Conservation (phyloP, 2,888 invertebrate genomes). For the Eristalis tenax region DNA sequence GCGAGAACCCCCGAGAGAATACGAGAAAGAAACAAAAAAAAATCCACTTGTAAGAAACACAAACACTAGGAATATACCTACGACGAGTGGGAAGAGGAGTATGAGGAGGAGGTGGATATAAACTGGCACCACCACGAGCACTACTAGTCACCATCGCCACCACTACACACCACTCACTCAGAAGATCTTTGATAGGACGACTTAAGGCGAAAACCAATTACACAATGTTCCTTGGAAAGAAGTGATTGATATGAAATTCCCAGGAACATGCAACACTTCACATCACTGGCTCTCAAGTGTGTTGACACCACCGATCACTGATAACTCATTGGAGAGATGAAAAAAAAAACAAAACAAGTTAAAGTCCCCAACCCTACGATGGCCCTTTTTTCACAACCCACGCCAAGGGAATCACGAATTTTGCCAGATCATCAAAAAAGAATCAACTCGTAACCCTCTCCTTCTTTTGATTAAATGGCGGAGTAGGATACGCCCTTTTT, state of each 20-base stretch:
- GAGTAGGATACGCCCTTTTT: conserved; percentile 67
- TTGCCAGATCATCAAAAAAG: conserved; percentile 66
- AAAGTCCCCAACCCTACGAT: conserved; percentile 18
- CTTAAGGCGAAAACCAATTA: conserved; percentile 68
- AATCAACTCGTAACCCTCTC: conserved; percentile 19
- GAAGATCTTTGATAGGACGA: conserved; percentile 63
- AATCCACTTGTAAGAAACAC: conserved; percentile 66
- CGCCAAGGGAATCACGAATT: background rate
- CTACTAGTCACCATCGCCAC: background rate
- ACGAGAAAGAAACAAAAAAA: background rate
- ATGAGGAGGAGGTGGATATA: background rate
- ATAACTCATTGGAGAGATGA: background rate
- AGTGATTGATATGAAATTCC: conserved; percentile 58
- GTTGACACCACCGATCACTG: conserved; percentile 26
- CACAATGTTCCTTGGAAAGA: conserved; percentile 70
- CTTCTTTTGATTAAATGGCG: background rate
- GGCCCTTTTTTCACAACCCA: conserved; percentile 20
- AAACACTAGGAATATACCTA: conserved; percentile 15
- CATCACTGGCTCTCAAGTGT: background rate
- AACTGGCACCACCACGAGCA: background rate
- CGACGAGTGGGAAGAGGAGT: background rate
- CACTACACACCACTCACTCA: background rate
- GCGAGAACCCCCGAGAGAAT: conserved; percentile 14
- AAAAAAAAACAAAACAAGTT: background rate
- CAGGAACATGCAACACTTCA: conserved; percentile 30